phyloP scores from a whole-genome alignment of 2,113 vertebrate species.

The Pluvianellus socialis region DNA sequence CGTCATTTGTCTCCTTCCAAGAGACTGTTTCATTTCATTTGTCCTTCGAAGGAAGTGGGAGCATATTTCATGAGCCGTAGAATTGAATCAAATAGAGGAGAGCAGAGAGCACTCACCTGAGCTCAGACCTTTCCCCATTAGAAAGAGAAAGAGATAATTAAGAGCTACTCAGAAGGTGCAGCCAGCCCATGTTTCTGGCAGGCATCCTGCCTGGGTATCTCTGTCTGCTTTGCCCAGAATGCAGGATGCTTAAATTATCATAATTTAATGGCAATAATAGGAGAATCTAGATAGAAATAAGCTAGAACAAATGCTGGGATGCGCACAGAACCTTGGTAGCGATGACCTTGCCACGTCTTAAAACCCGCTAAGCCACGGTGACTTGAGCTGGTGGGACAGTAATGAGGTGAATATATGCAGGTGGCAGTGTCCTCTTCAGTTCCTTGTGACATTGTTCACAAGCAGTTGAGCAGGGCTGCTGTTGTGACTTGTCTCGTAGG shows the following conservation, averaged over 20 bases:
- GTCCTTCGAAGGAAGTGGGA: constrained; percentile 13
- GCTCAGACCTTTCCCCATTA: constrained; percentile 61
- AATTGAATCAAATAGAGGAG: constrained; percentile 42
- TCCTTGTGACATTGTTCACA: constrained; percentile 10
- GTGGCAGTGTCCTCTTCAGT: not conserved
- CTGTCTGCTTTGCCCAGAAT: not conserved
- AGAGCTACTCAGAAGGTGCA: constrained; percentile 37
- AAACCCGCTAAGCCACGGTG: not conserved
- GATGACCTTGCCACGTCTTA: not conserved
- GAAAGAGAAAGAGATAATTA: constrained; percentile 67
- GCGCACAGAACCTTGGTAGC: not conserved
- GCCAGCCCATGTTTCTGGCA: constrained; percentile 21
- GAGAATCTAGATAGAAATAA: not conserved
- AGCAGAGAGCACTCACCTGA: constrained; percentile 50
- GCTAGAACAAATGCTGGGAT: not conserved
- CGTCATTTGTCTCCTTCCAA: constrained; percentile 27
- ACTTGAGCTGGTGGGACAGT: not conserved
- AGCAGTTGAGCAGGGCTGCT: not conserved
- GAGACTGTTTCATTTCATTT: constrained; percentile 45
- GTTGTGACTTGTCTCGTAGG: not conserved
- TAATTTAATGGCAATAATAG: constrained; percentile 6
- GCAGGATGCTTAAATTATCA: constrained; percentile 45
- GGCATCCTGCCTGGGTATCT: constrained; percentile 16
- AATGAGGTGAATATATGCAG: constrained; percentile 17
- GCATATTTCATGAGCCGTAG: constrained; percentile 41